Conservation (phyloP, 2,113 vertebrate species). For the Paradoxurus hermaphroditus region DNA sequence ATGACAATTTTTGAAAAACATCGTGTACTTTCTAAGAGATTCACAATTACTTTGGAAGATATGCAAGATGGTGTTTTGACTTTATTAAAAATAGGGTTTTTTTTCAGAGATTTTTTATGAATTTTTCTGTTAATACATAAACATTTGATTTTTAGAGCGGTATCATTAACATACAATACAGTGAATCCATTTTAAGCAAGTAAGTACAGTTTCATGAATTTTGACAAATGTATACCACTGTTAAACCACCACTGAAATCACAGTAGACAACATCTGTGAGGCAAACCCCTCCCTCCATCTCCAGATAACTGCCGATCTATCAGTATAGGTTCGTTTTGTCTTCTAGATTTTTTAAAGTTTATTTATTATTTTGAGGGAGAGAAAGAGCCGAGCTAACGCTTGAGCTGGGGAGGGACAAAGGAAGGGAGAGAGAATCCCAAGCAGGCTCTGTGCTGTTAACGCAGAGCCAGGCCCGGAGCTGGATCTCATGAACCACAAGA, state of each 20-base stretch:
- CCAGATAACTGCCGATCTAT: background rate
- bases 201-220: background rate
- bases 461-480: no score
- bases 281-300: background rate
- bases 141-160: background rate
- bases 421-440: no score
- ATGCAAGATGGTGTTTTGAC: background rate
- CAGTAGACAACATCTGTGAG: background rate
- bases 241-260: background rate
- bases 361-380: no score
- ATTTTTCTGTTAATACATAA: background rate
- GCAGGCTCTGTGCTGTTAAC: no score
- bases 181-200: background rate
- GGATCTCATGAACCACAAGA: no score
- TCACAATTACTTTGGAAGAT: background rate
- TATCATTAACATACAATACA: background rate
- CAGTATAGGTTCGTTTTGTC: background rate
- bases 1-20: slow-evolving; percentile 33
- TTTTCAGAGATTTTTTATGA: background rate
- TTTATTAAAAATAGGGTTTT: background rate
- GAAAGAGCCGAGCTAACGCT: no score
- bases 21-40: background rate
- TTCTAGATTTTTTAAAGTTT: background rate
- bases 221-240: background rate
- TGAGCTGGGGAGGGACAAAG: no score